These are phyloP conservation scores for Calameuta pallipes DNA, from an alignment of 2,888 invertebrate species.

Conservation along the genomic window DNA sequence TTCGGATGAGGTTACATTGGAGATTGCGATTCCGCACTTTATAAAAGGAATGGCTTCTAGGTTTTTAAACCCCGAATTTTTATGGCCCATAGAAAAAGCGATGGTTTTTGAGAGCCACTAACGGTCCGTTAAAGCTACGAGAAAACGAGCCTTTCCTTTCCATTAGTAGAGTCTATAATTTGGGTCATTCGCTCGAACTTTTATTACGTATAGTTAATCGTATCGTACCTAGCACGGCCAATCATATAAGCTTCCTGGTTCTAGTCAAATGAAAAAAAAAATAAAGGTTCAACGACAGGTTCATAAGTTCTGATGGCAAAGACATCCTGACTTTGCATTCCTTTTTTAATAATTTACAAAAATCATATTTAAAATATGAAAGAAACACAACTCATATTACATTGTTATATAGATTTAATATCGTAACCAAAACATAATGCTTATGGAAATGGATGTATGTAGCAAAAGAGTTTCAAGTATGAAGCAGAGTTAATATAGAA, in stretches of 20 bases:
- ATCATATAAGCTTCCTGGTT: too few species aligned
- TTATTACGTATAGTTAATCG: constrained; percentile 17
- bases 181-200: constrained; percentile 9
- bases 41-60: constrained; percentile 28
- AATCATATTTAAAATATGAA: too few species aligned
- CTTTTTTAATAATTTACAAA: too few species aligned
- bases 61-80: constrained; percentile 31
- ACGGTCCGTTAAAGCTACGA: constrained; percentile 21
- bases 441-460: background rate
- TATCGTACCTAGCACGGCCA: background rate
- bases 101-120: constrained; percentile 26
- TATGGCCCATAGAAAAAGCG: constrained; percentile 25
- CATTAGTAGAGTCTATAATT: constrained; percentile 12
- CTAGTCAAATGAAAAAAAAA: too few species aligned
- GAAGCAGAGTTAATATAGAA: background rate
- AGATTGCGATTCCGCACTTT: constrained; percentile 2
- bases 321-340: too few species aligned
- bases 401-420: too few species aligned
- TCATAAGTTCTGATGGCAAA: too few species aligned
- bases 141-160: constrained; percentile 17
- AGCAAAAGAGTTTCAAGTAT: background rate
- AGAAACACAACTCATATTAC: too few species aligned
- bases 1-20: too few species aligned
- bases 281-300: too few species aligned
- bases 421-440: background rate